Evolutionary conservation across 2,888 invertebrate species (phyloP).

Genomic region (Nycteola revayana): DNA sequence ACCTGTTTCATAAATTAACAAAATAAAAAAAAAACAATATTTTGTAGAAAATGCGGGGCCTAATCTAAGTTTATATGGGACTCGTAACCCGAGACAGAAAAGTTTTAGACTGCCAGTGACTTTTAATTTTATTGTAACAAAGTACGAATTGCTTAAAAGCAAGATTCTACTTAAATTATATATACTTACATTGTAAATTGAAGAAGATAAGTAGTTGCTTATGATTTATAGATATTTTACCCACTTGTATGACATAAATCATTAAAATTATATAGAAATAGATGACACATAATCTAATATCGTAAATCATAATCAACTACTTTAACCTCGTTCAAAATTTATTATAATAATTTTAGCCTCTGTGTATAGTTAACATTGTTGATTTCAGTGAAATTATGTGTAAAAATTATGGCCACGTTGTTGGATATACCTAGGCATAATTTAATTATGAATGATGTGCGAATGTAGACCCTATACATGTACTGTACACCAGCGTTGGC

Average conservation of each 20-base stretch:
- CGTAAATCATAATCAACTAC: slow-evolving; percentile 11
- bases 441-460: slow-evolving; percentile 8
- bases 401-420: slow-evolving; percentile 5
- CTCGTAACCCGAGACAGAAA: slow-evolving; percentile 30
- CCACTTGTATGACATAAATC: too few relatives aligned
- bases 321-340: slow-evolving; percentile 6
- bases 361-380: slow-evolving; percentile 5
- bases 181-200: too few relatives aligned
- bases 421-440: slow-evolving; percentile 5
- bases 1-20: slow-evolving; percentile 61
- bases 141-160: slow-evolving; percentile 11
- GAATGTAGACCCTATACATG: slow-evolving; percentile 17
- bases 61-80: slow-evolving; percentile 42
- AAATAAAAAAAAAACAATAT: slow-evolving; percentile 38
- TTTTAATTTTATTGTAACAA: slow-evolving; percentile 20
- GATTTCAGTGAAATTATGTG: slow-evolving; percentile 10
- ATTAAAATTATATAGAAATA: neutral
- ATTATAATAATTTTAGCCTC: slow-evolving; percentile 4
- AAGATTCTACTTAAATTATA: slow-evolving; percentile 25
- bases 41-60: slow-evolving; percentile 56
- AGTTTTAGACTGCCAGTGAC: slow-evolving; percentile 39
- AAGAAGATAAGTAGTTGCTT: slow-evolving; percentile 6
- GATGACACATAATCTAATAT: neutral
- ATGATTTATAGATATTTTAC: slow-evolving; percentile 6
- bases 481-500: slow-evolving; percentile 14